phyloP scores from a whole-genome alignment of 1,140 invertebrate species.

The Pollicipes pollicipes region DNA sequence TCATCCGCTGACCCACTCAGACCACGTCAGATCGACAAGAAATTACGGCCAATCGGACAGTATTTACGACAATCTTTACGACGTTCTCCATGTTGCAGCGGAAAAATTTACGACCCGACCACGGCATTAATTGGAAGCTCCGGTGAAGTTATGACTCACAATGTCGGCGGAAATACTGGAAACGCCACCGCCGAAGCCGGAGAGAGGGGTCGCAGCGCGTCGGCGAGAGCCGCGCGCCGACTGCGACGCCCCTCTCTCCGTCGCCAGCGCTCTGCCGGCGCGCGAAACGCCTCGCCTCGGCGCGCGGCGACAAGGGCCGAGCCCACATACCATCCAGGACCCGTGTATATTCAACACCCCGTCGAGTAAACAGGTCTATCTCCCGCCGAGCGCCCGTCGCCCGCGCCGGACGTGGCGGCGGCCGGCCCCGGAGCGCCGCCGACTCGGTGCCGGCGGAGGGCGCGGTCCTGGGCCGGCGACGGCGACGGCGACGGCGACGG shows the following conservation, averaged over 20 bases:
- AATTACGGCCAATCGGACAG: background rate
- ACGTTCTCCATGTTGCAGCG: background rate
- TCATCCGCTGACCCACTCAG: background rate
- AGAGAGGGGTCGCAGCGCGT: background rate
- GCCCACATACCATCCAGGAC: background rate
- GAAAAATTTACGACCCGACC: background rate
- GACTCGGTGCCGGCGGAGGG: background rate
- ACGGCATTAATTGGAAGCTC: background rate
- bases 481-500: background rate
- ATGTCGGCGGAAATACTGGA: background rate
- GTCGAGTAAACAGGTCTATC: background rate
- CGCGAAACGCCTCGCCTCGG: no score
- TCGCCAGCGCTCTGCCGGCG: no score
- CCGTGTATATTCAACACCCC: background rate
- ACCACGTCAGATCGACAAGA: background rate
- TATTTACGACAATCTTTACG: slow-evolving; percentile 2
- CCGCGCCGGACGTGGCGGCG: no score
- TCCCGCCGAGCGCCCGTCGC: background rate
- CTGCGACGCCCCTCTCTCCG: background rate
- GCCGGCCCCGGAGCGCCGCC: no score
- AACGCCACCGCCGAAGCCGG: background rate
- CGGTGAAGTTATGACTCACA: background rate
- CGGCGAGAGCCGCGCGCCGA: background rate
- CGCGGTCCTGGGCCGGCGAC: background rate
- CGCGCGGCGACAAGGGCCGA: no score